Evolutionary conservation across 2,888 invertebrate species (phyloP).

Genomic region (Hetaerina titia): DNA sequence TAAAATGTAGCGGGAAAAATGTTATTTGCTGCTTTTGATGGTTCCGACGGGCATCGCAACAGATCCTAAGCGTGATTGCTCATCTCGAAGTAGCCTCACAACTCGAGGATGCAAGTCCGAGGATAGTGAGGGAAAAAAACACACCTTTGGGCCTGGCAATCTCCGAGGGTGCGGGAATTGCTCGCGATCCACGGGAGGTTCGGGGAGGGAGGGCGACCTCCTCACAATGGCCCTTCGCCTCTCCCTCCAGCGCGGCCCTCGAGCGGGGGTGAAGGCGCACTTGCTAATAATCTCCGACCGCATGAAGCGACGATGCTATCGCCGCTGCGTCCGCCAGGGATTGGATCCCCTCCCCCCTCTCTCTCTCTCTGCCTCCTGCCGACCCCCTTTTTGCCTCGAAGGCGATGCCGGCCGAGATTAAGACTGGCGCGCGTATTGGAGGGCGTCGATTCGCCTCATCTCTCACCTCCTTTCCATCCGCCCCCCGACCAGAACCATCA

Average conservation of each 20-base stretch:
- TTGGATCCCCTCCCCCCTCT: background rate
- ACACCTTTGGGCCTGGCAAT: too few species aligned
- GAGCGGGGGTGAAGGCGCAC: background rate
- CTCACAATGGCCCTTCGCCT: background rate
- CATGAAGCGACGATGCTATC: background rate
- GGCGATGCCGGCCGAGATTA: slow-evolving; percentile 17
- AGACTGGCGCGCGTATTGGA: background rate
- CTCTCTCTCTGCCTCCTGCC: background rate
- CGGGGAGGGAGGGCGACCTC: background rate
- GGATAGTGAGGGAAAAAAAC: background rate
- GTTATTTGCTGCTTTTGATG: background rate
- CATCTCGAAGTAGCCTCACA: background rate
- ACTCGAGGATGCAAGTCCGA: background rate
- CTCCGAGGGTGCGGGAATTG: too few species aligned
- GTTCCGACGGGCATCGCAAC: background rate
- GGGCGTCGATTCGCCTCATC: background rate
- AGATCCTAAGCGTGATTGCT: background rate
- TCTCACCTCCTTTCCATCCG: background rate
- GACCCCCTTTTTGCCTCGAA: background rate
- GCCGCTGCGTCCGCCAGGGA: background rate
- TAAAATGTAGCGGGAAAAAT: too few species aligned
- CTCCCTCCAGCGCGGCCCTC: background rate
- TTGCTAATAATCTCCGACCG: background rate
- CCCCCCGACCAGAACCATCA: background rate
- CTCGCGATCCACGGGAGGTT: background rate